A percentile compares a stretch with the other conserved stretches of the same genome.
Evolutionary conservation across 2,888 invertebrate species (phyloP).

Genomic region (Agapetus fuscipes): DNA sequence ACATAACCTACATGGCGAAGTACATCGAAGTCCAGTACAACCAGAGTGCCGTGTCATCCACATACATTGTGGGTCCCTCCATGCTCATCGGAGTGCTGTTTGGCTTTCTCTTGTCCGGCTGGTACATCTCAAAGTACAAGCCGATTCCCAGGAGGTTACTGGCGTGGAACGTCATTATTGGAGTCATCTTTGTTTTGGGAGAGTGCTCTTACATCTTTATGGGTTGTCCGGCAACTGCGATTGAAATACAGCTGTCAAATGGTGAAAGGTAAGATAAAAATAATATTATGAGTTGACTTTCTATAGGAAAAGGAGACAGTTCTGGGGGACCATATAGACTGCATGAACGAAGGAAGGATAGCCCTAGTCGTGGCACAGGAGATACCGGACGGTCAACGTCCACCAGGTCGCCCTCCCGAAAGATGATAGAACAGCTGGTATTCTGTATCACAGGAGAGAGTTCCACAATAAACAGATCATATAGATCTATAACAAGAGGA

Average conservation of each 20-base stretch:
- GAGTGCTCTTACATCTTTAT: slow-evolving; percentile 46
- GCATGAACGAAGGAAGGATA: no score
- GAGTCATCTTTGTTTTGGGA: slow-evolving; percentile 41
- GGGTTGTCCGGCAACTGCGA: slow-evolving; percentile 34
- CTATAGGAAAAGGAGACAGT: no score
- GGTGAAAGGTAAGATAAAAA: slow-evolving; percentile 18
- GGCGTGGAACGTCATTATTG: slow-evolving; percentile 53
- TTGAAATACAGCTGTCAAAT: slow-evolving; percentile 14
- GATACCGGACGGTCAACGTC: no score
- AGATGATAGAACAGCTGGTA: no score
- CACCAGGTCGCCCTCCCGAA: no score
- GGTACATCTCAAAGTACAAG: slow-evolving; percentile 49
- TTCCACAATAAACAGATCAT: no score
- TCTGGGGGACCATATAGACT: not conserved
- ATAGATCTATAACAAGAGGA: no score
- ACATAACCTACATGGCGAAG: slow-evolving; percentile 63
- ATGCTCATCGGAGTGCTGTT: slow-evolving; percentile 49
- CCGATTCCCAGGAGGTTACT: slow-evolving; percentile 48
- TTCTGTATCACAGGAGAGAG: no score
- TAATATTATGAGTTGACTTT: no score
- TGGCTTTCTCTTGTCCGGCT: slow-evolving; percentile 50
- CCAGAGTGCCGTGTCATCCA: slow-evolving; percentile 53
- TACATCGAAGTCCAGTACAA: slow-evolving; percentile 67
- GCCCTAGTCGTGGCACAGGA: no score
- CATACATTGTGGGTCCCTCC: slow-evolving; percentile 53